Evolutionary conservation across 92 coral and sea anemone genomes (phyloP).

Genomic region (Phenganax stokvisi): DNA sequence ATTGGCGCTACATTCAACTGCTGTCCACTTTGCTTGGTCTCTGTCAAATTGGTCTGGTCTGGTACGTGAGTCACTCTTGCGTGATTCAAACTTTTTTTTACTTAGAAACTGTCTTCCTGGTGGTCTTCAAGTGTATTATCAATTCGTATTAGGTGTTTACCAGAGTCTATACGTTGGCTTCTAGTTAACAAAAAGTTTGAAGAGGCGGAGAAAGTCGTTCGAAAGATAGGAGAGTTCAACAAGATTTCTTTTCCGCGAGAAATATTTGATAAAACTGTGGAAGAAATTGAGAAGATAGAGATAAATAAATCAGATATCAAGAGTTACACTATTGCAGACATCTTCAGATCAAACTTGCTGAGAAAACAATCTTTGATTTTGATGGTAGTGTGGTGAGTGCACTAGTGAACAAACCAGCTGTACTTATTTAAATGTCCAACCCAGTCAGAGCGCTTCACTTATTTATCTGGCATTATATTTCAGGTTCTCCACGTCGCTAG

Average conservation of each 20-base stretch:
- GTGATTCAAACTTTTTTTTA: no score
- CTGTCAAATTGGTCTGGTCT: no score
- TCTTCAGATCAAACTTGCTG: neutral
- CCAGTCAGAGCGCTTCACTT: neutral
- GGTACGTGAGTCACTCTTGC: no score
- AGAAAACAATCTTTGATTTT: neutral
- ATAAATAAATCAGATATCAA: neutral
- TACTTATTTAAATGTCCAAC: neutral
- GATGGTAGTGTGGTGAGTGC: conserved; percentile 6
- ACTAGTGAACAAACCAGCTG: no score
- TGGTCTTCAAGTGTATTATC: no score
- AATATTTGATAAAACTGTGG: neutral
- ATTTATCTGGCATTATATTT: neutral
- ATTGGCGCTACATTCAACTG: no score
- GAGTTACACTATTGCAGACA: neutral
- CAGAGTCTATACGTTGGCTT: conserved; percentile 36
- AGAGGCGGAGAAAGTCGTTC: conserved; percentile 16
- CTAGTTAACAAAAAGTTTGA: conserved; percentile 21
- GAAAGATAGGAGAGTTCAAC: conserved; percentile 16
- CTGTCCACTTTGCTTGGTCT: no score
- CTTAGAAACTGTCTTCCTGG: no score
- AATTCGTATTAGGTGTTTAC: neutral
- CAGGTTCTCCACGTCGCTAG: conserved; percentile 28
- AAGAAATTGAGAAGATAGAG: neutral
- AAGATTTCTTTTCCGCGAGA: conserved; percentile 23